Percentiles rank a stretch among this genome's conserved stretches.
Evolutionary conservation across 1,140 invertebrate genomes (phyloP).

Genomic region (Thaumatotibia leucotreta): DNA sequence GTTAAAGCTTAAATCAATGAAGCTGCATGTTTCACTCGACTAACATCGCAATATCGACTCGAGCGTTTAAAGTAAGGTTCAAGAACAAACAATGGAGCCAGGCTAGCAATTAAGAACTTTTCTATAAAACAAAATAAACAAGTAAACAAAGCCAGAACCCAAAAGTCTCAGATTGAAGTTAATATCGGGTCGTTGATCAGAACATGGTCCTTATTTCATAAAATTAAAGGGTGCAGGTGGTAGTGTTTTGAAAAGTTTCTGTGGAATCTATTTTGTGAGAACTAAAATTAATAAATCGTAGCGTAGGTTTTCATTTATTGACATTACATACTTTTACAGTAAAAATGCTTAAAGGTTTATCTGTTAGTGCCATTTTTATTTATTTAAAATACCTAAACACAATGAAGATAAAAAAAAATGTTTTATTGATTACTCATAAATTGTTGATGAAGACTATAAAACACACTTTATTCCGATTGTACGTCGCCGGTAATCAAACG

Average conservation of each 20-base stretch:
- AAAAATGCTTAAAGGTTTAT: too few species aligned
- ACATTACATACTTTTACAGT: too few species aligned
- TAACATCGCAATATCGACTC: not conserved
- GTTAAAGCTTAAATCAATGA: not conserved
- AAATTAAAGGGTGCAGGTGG: not conserved
- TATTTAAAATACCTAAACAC: too few species aligned
- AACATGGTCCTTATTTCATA: conserved; percentile 28
- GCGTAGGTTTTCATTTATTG: too few species aligned
- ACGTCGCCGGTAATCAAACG: too few species aligned
- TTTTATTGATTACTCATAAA: too few species aligned
- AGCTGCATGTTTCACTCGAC: not conserved
- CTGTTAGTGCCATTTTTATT: too few species aligned
- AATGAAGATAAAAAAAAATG: too few species aligned
- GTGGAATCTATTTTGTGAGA: not conserved
- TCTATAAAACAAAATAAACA: conserved; percentile 40
- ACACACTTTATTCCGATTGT: too few species aligned
- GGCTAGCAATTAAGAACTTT: conserved; percentile 46
- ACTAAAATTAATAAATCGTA: too few species aligned
- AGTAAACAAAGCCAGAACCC: conserved; percentile 38
- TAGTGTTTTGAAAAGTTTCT: not conserved
- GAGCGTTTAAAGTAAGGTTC: not conserved
- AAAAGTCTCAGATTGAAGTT: conserved; percentile 44
- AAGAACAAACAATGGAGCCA: conserved; percentile 19
- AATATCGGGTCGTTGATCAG: conserved; percentile 27
- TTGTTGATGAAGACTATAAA: too few species aligned